These are phyloP conservation scores for Sycophila texana DNA, from an alignment of 2,888 invertebrate species.

Conservation along the genomic window DNA sequence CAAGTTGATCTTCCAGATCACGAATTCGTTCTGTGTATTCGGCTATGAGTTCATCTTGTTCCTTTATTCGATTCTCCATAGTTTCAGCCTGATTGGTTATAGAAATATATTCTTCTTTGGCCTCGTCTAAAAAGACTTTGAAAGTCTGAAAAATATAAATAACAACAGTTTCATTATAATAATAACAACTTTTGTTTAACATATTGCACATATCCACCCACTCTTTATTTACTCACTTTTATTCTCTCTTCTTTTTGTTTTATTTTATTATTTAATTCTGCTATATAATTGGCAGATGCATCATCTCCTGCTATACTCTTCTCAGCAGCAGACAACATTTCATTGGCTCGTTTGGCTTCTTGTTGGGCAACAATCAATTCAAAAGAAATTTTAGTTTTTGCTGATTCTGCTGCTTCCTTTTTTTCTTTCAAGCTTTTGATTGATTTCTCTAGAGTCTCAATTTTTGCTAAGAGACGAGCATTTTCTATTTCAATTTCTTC, in stretches of 20 bases:
- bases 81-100: conserved; percentile 62
- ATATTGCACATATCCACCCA: not conserved
- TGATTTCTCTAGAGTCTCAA: conserved; percentile 62
- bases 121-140: conserved; percentile 69
- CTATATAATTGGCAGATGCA: conserved; percentile 59
- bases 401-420: conserved; percentile 61
- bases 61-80: conserved; percentile 61
- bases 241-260: conserved; percentile 63
- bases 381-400: conserved; percentile 65
- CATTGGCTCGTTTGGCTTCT: conserved; percentile 63
- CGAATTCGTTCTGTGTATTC: conserved; percentile 64
- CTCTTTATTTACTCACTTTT: conserved; percentile 60
- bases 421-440: conserved; percentile 62
- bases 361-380: conserved; percentile 64
- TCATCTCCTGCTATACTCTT: conserved; percentile 59
- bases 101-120: conserved; percentile 70
- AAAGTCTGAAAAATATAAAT: conserved; percentile 62
- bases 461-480: conserved; percentile 60
- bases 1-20: conserved; percentile 67
- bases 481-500: conserved; percentile 65
- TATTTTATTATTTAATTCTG: conserved; percentile 65
- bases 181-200: conserved; percentile 4
- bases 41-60: conserved; percentile 61
- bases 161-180: conserved; percentile 2
- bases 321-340: conserved; percentile 63